phyloP scores from a whole-genome alignment of 2,888 invertebrate genomes.

The Ennomos quercinarius region DNA sequence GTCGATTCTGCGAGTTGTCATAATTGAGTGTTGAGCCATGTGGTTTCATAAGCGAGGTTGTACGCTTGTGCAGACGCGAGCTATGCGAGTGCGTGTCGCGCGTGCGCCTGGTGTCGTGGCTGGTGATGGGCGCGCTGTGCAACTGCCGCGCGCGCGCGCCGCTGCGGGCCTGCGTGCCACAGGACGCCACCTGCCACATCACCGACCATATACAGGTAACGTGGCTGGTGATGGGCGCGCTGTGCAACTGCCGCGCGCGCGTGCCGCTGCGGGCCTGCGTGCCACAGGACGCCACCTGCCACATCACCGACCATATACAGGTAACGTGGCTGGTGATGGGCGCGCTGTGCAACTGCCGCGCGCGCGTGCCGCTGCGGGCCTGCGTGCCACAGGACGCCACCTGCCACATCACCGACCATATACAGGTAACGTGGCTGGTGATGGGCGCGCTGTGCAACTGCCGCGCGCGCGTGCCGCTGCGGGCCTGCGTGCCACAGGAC shows the following conservation, averaged over 20 bases:
- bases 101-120: conserved; percentile 97
- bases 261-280: conserved; percentile 93
- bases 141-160: conserved; percentile 87
- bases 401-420: conserved; percentile 98
- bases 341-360: conserved; percentile 93
- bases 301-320: conserved; percentile 98
- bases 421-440: conserved; percentile 90
- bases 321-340: conserved; percentile 91
- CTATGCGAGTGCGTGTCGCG: conserved; percentile 98
- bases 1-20: too few species aligned
- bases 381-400: conserved; percentile 98
- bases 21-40: too few species aligned
- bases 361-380: conserved; percentile 88
- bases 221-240: conserved; percentile 93
- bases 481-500: conserved; percentile 97
- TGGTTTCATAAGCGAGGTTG: background rate
- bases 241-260: conserved; percentile 89
- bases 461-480: conserved; percentile 83
- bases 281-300: conserved; percentile 97
- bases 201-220: conserved; percentile 96
- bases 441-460: conserved; percentile 97
- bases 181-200: conserved; percentile 98
- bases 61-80: conserved; percentile 90
- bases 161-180: conserved; percentile 95
- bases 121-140: conserved; percentile 97